Evolutionary conservation across 2,797 vertebrate genomes (phyloP).

Genomic region (Cyprinodon diabolis): DNA sequence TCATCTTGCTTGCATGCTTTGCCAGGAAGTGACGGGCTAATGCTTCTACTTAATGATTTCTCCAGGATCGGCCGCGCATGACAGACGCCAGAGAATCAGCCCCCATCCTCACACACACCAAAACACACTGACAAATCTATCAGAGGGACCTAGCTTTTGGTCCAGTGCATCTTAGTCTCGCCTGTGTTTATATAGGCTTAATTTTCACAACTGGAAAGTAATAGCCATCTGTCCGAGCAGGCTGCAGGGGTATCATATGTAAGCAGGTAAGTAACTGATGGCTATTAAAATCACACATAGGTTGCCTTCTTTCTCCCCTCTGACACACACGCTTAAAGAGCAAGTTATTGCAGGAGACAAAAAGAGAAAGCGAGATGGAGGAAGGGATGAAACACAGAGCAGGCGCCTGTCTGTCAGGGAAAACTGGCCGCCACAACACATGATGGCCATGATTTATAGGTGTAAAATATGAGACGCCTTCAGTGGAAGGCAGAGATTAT

Average conservation of each 20-base stretch:
- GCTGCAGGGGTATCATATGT: slow-evolving; percentile 75
- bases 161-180: slow-evolving; percentile 63
- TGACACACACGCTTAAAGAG: slow-evolving; percentile 15
- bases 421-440: slow-evolving; percentile 48
- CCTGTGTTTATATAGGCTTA: slow-evolving; percentile 80
- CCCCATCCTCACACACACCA: slow-evolving; percentile 43
- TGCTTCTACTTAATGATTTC: slow-evolving; percentile 82
- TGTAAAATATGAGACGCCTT: slow-evolving; percentile 44
- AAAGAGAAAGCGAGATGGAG: slow-evolving; percentile 36
- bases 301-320: slow-evolving; percentile 7
- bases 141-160: slow-evolving; percentile 64
- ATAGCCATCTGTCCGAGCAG: slow-evolving; percentile 79
- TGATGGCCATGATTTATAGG: slow-evolving; percentile 59
- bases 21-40: slow-evolving; percentile 78
- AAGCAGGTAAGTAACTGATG: slow-evolving; percentile 81
- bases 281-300: slow-evolving; percentile 76
- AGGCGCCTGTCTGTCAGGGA: slow-evolving; percentile 59
- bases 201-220: slow-evolving; percentile 84
- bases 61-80: slow-evolving; percentile 75
- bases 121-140: slow-evolving; percentile 53
- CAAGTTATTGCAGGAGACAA: slow-evolving; percentile 38
- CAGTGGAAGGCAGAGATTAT: slow-evolving; percentile 10
- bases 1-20: slow-evolving; percentile 61
- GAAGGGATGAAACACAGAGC: slow-evolving; percentile 58
- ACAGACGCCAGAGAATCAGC: slow-evolving; percentile 74